A percentile compares a stretch with the other conserved stretches of the same genome.
Evolutionary conservation across 2,888 invertebrate genomes (phyloP).

Genomic region (Alentia gelatinosa): DNA sequence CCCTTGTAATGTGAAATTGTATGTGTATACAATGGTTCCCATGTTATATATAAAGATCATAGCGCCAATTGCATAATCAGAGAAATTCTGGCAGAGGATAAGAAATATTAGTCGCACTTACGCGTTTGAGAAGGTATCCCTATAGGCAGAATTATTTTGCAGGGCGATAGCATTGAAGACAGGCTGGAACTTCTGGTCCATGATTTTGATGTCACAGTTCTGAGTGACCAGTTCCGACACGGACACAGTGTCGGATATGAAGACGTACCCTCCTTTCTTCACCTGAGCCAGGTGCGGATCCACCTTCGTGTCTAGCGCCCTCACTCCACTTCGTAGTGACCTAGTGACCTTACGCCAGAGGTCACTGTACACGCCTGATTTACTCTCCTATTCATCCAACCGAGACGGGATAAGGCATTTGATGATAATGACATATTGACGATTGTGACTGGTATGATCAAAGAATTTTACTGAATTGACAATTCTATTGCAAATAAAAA

Average conservation of each 20-base stretch:
- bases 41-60: too few relatives aligned
- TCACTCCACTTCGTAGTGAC: not conserved
- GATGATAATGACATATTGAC: too few relatives aligned
- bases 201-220: not conserved
- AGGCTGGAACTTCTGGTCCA: not conserved
- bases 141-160: not conserved
- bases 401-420: too few relatives aligned
- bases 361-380: not conserved
- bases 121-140: not conserved
- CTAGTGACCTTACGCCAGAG: not conserved
- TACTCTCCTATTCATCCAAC: too few relatives aligned
- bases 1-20: too few relatives aligned
- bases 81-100: too few relatives aligned
- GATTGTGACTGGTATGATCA: too few relatives aligned
- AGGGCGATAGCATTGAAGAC: conserved; percentile 9
- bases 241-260: not conserved
- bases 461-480: too few relatives aligned
- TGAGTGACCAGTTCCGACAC: not conserved
- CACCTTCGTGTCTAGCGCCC: not conserved
- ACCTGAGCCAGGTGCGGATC: not conserved
- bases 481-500: too few relatives aligned
- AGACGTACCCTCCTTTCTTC: not conserved
- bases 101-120: too few relatives aligned
- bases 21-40: too few relatives aligned
- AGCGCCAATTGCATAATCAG: too few relatives aligned